These are phyloP conservation scores for Mastigias papua DNA, from an alignment of 30 jellyfish, hydroid and myxozoan genomes.

Conservation along the genomic window DNA sequence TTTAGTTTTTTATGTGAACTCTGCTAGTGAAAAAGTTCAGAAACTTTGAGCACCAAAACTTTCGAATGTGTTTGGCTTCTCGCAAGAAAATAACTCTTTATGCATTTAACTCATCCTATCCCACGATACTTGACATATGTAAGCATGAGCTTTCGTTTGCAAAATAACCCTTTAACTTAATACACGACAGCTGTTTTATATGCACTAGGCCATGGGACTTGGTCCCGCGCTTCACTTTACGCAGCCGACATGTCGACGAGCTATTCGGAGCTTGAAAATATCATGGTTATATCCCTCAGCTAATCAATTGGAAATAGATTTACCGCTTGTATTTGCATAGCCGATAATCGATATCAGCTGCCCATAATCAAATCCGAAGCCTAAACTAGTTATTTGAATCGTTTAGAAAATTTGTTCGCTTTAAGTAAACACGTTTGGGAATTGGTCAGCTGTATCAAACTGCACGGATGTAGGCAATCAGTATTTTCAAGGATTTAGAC, in stretches of 20 bases:
- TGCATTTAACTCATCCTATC: no score
- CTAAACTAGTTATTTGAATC: conserved; percentile 26
- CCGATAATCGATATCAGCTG: conserved; percentile 76
- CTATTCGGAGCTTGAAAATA: not conserved
- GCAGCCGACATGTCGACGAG: not conserved
- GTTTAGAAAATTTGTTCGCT: conserved; percentile 44
- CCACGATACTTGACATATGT: no score
- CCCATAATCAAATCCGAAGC: conserved; percentile 47
- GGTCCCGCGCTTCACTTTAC: not conserved
- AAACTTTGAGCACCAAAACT: no score
- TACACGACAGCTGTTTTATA: no score
- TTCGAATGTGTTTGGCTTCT: no score
- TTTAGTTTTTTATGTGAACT: no score
- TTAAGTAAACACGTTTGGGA: conserved; percentile 70
- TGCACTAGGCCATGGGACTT: no score
- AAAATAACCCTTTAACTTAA: no score
- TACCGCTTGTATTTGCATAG: conserved; percentile 47
- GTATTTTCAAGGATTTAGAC: conserved; percentile 66
- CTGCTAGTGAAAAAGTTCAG: no score
- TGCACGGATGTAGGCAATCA: conserved; percentile 72
- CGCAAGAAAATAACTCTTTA: no score
- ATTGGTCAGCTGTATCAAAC: conserved; percentile 75
- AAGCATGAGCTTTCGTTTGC: no score
- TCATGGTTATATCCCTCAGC: conserved; percentile 31
- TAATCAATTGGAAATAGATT: conserved; percentile 46